Base-by-base conservation (phyloP, 2,888 invertebrate species). In the Lampropteryx suffumata region DNA sequence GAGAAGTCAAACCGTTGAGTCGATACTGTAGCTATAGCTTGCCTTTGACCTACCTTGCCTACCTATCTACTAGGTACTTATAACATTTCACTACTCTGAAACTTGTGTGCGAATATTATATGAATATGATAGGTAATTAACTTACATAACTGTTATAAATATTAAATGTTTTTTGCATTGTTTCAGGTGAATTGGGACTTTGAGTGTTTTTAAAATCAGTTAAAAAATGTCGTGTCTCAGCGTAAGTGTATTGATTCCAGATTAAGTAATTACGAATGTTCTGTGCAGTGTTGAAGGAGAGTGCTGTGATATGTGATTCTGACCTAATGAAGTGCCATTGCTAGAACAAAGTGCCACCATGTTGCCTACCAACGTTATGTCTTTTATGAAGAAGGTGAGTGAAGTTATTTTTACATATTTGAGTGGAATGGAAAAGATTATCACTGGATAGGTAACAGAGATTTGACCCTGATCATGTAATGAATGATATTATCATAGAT, bases 361-460 rank as follows among this genome's bases (percentile, higher is more conserved):
- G 97, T 92, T 96, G 93, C 96, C 96, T 62, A 95, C 95, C 69
- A 96, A 96, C 88, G 96, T 96, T 76, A 96, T 96, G 94, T 96
- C 96, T 70, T 96, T 96, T 87, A 95, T 97, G 95, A 96, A 96
- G 87, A 96, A 96, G 96, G 97, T 97, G 80, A 93, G 94, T 89
- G 7, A 17, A 17, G 4, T 17, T 17, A 17, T 17, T 17, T 17
- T 17, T 17, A 17, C 4, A 17, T 17, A n/a, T n/a, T n/a, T n/a
- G n/a, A n/a, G n/a, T n/a, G n/a, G n/a, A n/a, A n/a, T n/a, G n/a
- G n/a, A n/a, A n/a, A n/a, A n/a, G n/a, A n/a, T n/a, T n/a, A n/a
- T n/a, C n/a, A n/a, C n/a, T n/a, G n/a, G n/a, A n/a, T n/a, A n/a
- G n/a, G n/a, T n/a, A n/a, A n/a, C n/a, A n/a, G n/a, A n/a, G n/a